Base-by-base conservation (phyloP, 2,888 invertebrate species). In the Ectemnius continuus region DNA sequence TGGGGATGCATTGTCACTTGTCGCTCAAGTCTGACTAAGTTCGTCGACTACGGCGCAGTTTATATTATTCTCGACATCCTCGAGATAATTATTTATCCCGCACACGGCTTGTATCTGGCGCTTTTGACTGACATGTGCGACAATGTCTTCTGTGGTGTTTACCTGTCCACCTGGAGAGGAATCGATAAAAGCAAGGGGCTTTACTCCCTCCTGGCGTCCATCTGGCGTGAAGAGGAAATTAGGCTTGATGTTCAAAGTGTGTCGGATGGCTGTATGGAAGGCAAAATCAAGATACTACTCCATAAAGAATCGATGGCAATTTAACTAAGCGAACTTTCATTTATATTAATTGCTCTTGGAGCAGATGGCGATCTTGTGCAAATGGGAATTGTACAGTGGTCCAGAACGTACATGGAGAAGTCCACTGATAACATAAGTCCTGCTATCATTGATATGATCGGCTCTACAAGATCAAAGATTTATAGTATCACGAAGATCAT, bases 391-490 rank as follows among this genome's bases (percentile, higher is more conserved):
- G 83, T 87, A 11, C 92, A 92, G 70, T 90, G 89, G 85, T 71
- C 85, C 18, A 85, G 88, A 20, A 88, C 91, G 2, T 84, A 84
- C 62, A 79, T 78, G 20, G 61, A 70, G 6, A 88, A 88, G 73
- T 59, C 82, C 0, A 8, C 20, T 0, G 45, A 65, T 16, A 79
- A 88, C 14, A 67, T 82, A 16, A 91, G 89, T 75, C 91, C 91
- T 5, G 83, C 91, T 3, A 82, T 91, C 26, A 83, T 87, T 2
- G 91, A 92, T 60, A 86, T 92, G 77, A 79, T 91, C 5, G 89
- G 90, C 3, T 91, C 92, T 57, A 89, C 89, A 36, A 85, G 92
- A 77, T 91, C 91, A 0, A 92, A 92, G 85, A 90, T 93, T 65
- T 92, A 92, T 76, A 89, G 91, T 13, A 87, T 93, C 61, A 71